Percentiles rank a stretch among this genome's conserved stretches.
Conservation (phyloP, 2,888 invertebrate genomes). For the Sphaeridia pumilis region DNA sequence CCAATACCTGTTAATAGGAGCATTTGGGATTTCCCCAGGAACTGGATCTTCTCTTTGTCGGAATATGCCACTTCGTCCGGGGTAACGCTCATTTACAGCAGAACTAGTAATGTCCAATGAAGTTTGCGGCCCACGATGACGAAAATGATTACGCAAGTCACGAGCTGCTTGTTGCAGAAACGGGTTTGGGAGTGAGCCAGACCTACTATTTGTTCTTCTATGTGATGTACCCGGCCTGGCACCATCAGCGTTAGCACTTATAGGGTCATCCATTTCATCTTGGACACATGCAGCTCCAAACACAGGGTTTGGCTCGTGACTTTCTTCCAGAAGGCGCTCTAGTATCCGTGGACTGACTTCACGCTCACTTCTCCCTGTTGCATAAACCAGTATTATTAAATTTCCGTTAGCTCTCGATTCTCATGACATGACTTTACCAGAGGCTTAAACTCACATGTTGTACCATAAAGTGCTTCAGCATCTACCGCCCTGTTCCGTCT, state of each 20-base stretch:
- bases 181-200: conserved; percentile 20
- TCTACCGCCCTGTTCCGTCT: neutral
- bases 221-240: neutral
- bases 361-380: conserved; percentile 26
- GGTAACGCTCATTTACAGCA: conserved; percentile 18
- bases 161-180: conserved; percentile 32
- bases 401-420: neutral
- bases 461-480: neutral
- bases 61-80: conserved; percentile 24
- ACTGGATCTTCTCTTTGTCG: conserved; percentile 29
- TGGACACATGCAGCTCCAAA: conserved; percentile 10
- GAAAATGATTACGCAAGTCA: conserved; percentile 29
- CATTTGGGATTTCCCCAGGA: conserved; percentile 29
- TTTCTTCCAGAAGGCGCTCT: conserved; percentile 34
- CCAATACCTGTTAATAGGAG: conserved; percentile 28
- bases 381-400: neutral
- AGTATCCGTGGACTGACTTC: conserved; percentile 35
- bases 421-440: neutral
- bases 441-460: neutral
- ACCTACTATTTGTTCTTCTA: neutral
- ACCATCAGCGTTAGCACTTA: neutral
- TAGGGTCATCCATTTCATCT: neutral
- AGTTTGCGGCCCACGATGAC: conserved; percentile 29
- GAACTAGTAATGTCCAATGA: conserved; percentile 30
- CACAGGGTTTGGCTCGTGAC: conserved; percentile 32